These are phyloP conservation scores for Serranus cabrilla DNA, from an alignment of 2,797 vertebrate species.

Conservation along the genomic window DNA sequence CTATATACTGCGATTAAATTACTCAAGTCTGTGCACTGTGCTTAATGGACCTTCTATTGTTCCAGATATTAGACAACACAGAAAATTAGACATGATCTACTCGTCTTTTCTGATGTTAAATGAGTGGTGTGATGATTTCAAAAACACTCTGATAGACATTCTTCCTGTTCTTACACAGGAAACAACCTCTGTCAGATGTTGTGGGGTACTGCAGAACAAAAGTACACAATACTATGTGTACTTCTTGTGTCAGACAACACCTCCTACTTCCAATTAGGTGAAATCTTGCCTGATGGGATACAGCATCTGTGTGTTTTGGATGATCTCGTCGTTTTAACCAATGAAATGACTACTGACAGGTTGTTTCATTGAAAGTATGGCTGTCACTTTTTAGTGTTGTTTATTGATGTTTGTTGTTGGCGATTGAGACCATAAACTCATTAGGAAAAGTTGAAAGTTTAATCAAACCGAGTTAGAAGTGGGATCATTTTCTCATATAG, in stretches of 20 bases:
- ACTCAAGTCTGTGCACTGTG: conserved; percentile 41
- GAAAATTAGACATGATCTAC: conserved; percentile 39
- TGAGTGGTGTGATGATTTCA: neutral
- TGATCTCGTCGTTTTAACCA: no score
- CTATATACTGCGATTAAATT: conserved; percentile 53
- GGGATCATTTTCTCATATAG: no score
- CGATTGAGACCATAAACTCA: no score
- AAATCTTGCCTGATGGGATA: neutral
- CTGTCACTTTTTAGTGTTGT: no score
- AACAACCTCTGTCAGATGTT: conserved; percentile 4
- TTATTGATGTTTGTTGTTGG: no score
- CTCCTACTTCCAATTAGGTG: neutral
- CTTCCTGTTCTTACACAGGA: conserved; percentile 4
- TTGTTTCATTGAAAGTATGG: no score
- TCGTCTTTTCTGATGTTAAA: conserved; percentile 32
- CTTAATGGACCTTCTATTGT: conserved; percentile 63
- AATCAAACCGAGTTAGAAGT: no score
- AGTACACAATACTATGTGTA: neutral
- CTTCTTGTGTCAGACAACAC: neutral
- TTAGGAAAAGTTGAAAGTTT: no score
- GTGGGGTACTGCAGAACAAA: neutral
- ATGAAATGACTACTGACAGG: no score
- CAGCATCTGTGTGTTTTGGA: no score
- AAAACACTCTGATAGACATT: neutral
- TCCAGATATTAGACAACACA: conserved; percentile 53